Conservation (phyloP, 2,113 vertebrate species). For the Albula goreensis region DNA sequence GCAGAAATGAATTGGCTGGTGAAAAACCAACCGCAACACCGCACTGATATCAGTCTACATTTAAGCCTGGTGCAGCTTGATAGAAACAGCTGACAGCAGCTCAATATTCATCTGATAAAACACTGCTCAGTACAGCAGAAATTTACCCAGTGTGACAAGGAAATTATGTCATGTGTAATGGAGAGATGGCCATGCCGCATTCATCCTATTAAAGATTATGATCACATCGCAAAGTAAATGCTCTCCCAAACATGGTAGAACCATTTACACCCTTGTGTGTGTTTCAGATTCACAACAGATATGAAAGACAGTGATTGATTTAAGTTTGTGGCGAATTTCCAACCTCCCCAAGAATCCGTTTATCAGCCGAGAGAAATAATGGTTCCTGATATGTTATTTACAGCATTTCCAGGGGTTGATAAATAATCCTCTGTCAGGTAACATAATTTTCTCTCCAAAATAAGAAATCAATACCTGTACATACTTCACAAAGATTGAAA, state of each 20-base stretch:
- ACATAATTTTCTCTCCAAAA: conserved; percentile 20
- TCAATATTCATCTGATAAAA: conserved; percentile 40
- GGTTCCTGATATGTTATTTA: conserved; percentile 13
- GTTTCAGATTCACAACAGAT: background rate
- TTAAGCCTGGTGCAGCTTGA: conserved; percentile 9
- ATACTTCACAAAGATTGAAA: background rate
- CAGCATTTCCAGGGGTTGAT: background rate
- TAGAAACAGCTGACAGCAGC: conserved; percentile 16
- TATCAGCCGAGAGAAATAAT: background rate
- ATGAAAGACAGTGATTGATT: background rate
- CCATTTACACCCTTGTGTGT: background rate
- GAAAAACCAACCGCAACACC: background rate
- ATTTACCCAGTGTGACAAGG: conserved; percentile 31
- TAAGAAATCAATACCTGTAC: conserved; percentile 7
- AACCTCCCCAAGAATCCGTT: background rate
- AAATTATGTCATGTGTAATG: conserved; percentile 42
- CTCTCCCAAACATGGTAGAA: background rate
- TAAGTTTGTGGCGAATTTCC: background rate
- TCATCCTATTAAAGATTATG: conserved; percentile 48
- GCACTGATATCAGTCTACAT: background rate
- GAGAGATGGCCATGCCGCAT: conserved; percentile 33
- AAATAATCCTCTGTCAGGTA: conserved; percentile 15
- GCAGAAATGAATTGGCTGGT: background rate
- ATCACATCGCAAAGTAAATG: conserved; percentile 35
- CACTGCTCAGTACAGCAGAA: conserved; percentile 8